Evolutionary conservation across 1,140 invertebrate genomes (phyloP).

Genomic region (Carposina sasakii): DNA sequence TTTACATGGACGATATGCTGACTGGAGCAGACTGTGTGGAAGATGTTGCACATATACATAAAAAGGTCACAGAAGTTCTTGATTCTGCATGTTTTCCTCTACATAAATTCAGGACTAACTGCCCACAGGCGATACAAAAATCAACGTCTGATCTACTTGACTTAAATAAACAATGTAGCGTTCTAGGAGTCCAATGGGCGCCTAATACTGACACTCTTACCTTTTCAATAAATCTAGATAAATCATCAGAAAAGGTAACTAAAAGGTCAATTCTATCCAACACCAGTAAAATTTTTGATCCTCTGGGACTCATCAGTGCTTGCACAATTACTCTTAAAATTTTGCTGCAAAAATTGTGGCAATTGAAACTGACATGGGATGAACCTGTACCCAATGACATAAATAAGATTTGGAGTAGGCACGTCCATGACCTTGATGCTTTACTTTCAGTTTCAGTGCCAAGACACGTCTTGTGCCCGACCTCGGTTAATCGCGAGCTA

Average conservation of each 20-base stretch:
- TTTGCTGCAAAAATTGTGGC: conserved; percentile 21
- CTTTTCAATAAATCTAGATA: conserved; percentile 1
- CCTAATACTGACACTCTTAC: not conserved
- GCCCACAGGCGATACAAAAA: too few species aligned
- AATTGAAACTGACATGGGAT: conserved; percentile 18
- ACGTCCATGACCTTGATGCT: conserved; percentile 2
- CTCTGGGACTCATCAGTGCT: conserved; percentile 11
- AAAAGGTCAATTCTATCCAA: conserved; percentile 15
- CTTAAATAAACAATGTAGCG: not conserved
- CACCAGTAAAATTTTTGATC: conserved; percentile 19
- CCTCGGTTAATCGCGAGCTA: not conserved
- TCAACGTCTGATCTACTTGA: too few species aligned
- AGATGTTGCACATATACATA: not conserved
- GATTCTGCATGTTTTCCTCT: conserved; percentile 11
- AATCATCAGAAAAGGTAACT: conserved; percentile 4
- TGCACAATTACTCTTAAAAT: conserved; percentile 16
- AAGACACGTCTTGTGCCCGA: not conserved
- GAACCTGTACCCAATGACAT: conserved; percentile 7
- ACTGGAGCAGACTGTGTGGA: not conserved
- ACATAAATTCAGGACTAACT: conserved; percentile 18
- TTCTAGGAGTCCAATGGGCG: conserved; percentile 6
- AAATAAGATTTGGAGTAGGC: not conserved
- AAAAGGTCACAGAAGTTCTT: conserved; percentile 5
- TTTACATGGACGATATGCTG: not conserved
- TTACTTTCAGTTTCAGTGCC: conserved; percentile 4